These are phyloP conservation scores for Selenia dentaria DNA, from an alignment of 2,888 invertebrate genomes.

Conservation along the genomic window DNA sequence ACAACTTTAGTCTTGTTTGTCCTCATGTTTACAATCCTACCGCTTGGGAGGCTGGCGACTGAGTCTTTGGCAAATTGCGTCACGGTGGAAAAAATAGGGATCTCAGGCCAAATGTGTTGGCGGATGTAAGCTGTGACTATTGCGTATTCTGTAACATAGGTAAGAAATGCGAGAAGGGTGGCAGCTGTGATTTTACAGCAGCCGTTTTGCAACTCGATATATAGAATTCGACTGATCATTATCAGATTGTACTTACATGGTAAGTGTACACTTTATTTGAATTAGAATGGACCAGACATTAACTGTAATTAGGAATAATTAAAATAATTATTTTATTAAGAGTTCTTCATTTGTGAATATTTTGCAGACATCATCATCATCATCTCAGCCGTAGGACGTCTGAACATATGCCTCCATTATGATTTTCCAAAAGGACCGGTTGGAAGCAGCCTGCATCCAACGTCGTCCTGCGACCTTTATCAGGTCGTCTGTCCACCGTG, in stretches of 20 bases:
- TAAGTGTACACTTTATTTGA: conserved; percentile 14
- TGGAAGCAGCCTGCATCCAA: too few species aligned
- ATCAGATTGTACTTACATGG: conserved; percentile 18
- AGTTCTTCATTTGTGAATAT: too few species aligned
- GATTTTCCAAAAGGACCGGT: too few species aligned
- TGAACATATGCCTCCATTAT: too few species aligned
- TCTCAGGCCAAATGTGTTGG: conserved; percentile 39
- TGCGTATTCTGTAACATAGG: conserved; percentile 20
- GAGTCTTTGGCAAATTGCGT: conserved; percentile 51
- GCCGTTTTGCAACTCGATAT: conserved; percentile 35
- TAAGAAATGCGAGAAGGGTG: conserved; percentile 34
- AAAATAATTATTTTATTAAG: too few species aligned
- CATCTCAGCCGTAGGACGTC: too few species aligned
- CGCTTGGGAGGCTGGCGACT: conserved; percentile 41
- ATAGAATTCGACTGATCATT: conserved; percentile 20
- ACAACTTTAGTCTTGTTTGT: conserved; percentile 68
- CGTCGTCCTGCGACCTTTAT: too few species aligned
- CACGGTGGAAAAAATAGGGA: conserved; percentile 44
- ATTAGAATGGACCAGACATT: too few species aligned
- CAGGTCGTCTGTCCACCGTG: too few species aligned
- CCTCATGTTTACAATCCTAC: conserved; percentile 55
- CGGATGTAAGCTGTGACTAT: conserved; percentile 41
- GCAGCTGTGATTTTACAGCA: conserved; percentile 44
- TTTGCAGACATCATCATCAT: too few species aligned
- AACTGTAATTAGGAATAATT: too few species aligned